Base-by-base conservation (phyloP, 53 echinoderm and acorn worm species). In the Mesocentrotus franciscanus region DNA sequence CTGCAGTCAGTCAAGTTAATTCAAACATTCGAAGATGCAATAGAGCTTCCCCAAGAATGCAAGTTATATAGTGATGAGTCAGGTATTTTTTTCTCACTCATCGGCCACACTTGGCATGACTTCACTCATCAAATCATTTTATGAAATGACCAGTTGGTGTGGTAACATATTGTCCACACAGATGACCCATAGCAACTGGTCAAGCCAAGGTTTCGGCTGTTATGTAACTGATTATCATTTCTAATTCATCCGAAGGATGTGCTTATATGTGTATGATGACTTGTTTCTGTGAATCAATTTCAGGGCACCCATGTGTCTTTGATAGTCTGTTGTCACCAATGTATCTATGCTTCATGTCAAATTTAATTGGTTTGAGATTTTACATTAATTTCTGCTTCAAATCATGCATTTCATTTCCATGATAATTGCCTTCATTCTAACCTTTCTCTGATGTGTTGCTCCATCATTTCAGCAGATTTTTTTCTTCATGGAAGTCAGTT, bases 141-240 rank as follows among this genome's bases (percentile, higher is more conserved):
- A 93, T 93, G 93, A 93, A 93, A 93, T 93, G 60, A 61, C 93
- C 93, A 93, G 93, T 93, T 93, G 93, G 55, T 60, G 61, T 81
- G 83, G 60, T 35, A 56, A 92, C 34, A 12, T 29, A 71, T 30
- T 92, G 75, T 70, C 61, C 91, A n/a, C 70, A 16, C 34, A 75
- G 92, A 74, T 92, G 71, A 92, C 27, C 92, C 39, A 72, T 74
- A 72, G 56, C 92, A 92, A 74, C 92, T 72, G 75, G 92, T 74
- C 74, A 55, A 72, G 66, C 74, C 92, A 92, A 72, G 74, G 74
- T 29, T 87, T 66, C 22, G 75, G 29, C 1, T 72, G 83, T 93
- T 93, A 93, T 93, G 81, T 93, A 93, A 93, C 93, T 66, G 26
- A 81, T 93, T 81, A 93, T 93, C 61, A 81, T 79, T 93, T 81